phyloP scores from a whole-genome alignment of 2,113 vertebrate genomes.

The Malurus cyaneus region DNA sequence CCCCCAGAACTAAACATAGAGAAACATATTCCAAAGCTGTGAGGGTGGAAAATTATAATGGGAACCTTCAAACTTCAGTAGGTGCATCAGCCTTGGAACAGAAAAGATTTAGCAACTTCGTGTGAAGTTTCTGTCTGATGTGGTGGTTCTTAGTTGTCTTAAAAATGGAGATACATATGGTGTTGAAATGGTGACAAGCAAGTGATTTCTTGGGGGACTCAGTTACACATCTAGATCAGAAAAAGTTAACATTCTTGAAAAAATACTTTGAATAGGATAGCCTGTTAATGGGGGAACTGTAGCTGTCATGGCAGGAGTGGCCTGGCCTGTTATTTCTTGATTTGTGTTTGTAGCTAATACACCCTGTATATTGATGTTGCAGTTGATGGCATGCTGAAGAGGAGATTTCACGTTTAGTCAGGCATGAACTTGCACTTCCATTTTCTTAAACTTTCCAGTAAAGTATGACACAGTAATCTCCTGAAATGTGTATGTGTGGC shows the following conservation, averaged over 20 bases:
- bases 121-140: neutral
- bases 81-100: neutral
- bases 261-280: neutral
- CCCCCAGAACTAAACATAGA: neutral
- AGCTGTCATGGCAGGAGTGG: neutral
- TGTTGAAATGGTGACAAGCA: neutral
- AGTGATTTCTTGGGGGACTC: neutral
- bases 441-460: neutral
- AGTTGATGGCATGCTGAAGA: neutral
- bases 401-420: neutral
- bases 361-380: neutral
- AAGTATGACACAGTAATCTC: neutral
- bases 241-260: neutral
- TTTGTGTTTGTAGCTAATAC: neutral
- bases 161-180: neutral
- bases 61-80: neutral
- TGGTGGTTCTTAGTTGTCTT: neutral
- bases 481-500: neutral
- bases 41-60: neutral
- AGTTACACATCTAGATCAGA: neutral
- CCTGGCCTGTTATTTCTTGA: neutral
- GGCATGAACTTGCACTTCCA: neutral
- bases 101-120: neutral
- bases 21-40: neutral
- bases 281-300: fast-evolving